Evolutionary conservation across 2,888 invertebrate genomes (phyloP), one percentile per base, ranked within the genome.

Genomic region (Heliconius ethilla): DNA sequence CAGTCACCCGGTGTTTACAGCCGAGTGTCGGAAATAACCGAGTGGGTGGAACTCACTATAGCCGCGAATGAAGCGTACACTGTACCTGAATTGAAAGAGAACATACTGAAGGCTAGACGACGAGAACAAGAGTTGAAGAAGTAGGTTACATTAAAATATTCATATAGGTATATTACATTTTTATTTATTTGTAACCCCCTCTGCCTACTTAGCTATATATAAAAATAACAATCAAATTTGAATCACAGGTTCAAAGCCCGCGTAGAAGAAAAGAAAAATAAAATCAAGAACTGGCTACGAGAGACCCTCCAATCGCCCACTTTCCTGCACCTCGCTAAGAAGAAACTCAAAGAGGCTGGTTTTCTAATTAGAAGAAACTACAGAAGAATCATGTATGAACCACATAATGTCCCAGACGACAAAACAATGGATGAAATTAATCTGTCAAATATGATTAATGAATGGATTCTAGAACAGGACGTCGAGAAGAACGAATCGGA

Each of bases 1-100:
- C 86, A 88, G n/a, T 93, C 92, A 0, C 94, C 94, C 0, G 94
- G 94, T 0, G 94, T 94, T 13, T 94, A 94, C 85, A 90, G 91
- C 82, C 80, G 92, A 3, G 93, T 93, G 1, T 88, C 92, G 0
- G 87, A 92, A 80, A 80, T 91, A 70, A 92, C 93, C 0, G 87
- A 87, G 11, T 93, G 93, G 93, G 92, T 93, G 3, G 92, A 93
- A 70, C 37, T 80, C 0, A 93, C 92, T 0, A 87, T 94, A 10
- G 84, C 80, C 0, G 81, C 80, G 0, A 93, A 94, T 73, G 94
- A 94, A 76, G 94, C 93, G 0, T 75, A 76, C 9, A 77, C 70
- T 0, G 92, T 88, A 0, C 87, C 89, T 0, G 93, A 93, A 45
- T 82, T 94, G 25, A 80, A 82, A 40, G 86, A 88, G 4, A 94